These are phyloP conservation scores for Drosophila kanekoi DNA, from an alignment of 2,888 invertebrate genomes.

Conservation along the genomic window DNA sequence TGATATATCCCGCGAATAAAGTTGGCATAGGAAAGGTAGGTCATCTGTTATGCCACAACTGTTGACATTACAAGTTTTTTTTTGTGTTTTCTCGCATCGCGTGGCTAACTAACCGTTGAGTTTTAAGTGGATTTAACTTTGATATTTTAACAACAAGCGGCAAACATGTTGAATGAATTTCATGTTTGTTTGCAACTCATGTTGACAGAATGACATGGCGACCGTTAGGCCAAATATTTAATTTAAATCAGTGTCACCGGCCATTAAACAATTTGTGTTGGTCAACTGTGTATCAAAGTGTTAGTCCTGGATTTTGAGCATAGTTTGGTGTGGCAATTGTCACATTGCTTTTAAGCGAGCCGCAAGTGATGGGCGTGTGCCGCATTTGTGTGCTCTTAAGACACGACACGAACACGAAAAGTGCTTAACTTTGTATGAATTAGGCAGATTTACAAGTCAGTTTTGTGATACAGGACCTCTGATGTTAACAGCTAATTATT, in stretches of 20 bases:
- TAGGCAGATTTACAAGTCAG: no score
- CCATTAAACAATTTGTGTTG: conserved; percentile 53
- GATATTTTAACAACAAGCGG: conserved; percentile 40
- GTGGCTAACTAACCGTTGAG: conserved; percentile 48
- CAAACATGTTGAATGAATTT: conserved; percentile 47
- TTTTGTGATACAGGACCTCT: no score
- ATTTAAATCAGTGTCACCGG: conserved; percentile 76
- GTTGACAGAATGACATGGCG: conserved; percentile 64
- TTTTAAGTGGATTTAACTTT: conserved; percentile 60
- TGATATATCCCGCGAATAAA: background rate
- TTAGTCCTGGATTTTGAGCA: background rate
- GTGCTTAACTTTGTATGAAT: no score
- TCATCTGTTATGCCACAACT: conserved; percentile 13
- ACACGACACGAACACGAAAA: no score
- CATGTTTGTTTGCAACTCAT: conserved; percentile 53
- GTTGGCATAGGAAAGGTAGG: background rate
- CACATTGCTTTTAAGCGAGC: background rate
- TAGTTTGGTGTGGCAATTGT: background rate
- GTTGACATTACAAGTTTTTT: conserved; percentile 1
- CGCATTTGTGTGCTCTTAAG: background rate
- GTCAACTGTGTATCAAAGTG: conserved; percentile 26
- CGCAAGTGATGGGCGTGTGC: background rate
- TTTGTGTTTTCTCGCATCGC: conserved; percentile 22
- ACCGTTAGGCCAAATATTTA: conserved; percentile 69
- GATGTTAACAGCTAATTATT: no score